These are phyloP conservation scores for Leptarthrus brevirostris DNA, from an alignment of 2,888 invertebrate species.

Conservation along the genomic window DNA sequence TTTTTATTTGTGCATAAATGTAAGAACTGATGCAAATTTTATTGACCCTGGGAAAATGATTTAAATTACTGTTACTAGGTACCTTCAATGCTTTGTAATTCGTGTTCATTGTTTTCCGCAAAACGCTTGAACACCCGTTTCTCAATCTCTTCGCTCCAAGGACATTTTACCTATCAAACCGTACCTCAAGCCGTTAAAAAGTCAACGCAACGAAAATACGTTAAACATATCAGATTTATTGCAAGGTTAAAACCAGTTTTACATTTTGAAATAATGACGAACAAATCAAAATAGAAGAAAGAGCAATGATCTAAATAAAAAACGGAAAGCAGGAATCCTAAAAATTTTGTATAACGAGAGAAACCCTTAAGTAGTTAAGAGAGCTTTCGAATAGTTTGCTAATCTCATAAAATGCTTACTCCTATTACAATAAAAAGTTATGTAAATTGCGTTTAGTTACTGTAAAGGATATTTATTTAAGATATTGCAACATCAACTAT, in stretches of 20 bases:
- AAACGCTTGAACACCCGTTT: too few species aligned
- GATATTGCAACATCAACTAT: conserved; percentile 47
- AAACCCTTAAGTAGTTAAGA: not conserved
- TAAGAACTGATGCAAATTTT: too few species aligned
- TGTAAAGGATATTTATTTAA: conserved; percentile 17
- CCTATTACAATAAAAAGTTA: not conserved
- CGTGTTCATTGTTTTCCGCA: too few species aligned
- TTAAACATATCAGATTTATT: conserved; percentile 31
- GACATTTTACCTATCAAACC: too few species aligned
- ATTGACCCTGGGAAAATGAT: too few species aligned
- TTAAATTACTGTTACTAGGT: too few species aligned
- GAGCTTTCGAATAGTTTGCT: not conserved
- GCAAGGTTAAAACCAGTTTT: conserved; percentile 23
- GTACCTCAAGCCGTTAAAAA: too few species aligned
- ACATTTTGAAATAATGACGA: not conserved
- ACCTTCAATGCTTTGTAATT: too few species aligned
- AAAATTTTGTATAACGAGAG: not conserved
- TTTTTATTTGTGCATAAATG: too few species aligned
- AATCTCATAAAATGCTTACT: conserved; percentile 3
- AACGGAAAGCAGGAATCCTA: not conserved
- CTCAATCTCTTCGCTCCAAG: too few species aligned
- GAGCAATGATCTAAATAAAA: not conserved
- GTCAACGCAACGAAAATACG: too few species aligned
- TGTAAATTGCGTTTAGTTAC: conserved; percentile 21
- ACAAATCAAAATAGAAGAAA: not conserved